Base-by-base conservation (phyloP, 2,888 invertebrate genomes). In the Chrysopilus asiliformis region DNA sequence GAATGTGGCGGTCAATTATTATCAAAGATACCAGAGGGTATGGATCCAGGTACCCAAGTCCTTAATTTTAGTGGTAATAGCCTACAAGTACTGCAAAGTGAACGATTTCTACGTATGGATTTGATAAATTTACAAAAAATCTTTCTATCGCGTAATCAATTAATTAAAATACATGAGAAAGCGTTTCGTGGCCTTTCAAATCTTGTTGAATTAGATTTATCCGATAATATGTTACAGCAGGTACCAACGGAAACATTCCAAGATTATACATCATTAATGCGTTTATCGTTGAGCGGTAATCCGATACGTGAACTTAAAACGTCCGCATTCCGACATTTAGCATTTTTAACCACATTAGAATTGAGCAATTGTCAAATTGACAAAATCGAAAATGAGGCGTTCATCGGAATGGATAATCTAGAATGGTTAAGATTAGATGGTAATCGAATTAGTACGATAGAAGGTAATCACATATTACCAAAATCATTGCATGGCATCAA, bases 101-200 rank as follows among this genome's bases (percentile, higher is more conserved):
- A 86, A 59, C 74, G 79, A 24, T 90, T 91, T 53, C 72, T 78
- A 45, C 75, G 76, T 48, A 71, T 84, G 53, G 79, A 79, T 32
- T 66, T 91, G 49, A 73, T 83, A 43, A 87, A 91, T 65, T 67
- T 91, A 44, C 90, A 91, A 62, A 81, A 84, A 60, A 80, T 91
- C 49, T 87, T 79, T 59, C 63, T 90, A 45, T 72, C 79, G 40
- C 72, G 78, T 51, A 89, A 89, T 58, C 73, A 76, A 48, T 70
- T 91, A 49, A 76, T 75, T 50, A 72, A 74, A 53, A 76, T 91
- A 52, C 81, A 85, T 52, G 74, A 76, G 49, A 72, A 76, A 48
- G 81, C 89, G 17, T 87, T 91, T 60, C 74, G 76, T 39, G 87
- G 87, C 7, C 68, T 90, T 36, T 79, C 82, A 16, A 89, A 90